phyloP scores from a whole-genome alignment of 2,797 vertebrate genomes.

The Sebastes diploproa region DNA sequence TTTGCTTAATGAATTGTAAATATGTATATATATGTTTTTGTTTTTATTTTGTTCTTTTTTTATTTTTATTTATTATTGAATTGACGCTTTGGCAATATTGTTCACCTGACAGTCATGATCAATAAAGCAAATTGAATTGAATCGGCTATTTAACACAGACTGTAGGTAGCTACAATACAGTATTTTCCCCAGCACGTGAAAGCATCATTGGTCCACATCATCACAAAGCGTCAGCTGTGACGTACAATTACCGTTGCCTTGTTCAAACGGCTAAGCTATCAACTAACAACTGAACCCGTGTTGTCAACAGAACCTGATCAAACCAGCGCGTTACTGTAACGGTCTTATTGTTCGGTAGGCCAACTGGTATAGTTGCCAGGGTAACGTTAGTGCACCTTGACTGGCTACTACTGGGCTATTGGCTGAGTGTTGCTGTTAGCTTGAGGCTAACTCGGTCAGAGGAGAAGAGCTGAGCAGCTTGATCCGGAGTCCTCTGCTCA shows the following conservation, averaged over 20 bases:
- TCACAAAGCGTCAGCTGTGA: conserved; percentile 4
- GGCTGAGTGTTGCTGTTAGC: neutral
- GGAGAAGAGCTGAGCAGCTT: neutral
- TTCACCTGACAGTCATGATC: too few species aligned
- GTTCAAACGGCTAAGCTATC: neutral
- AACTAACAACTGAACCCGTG: neutral
- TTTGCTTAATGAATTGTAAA: too few species aligned
- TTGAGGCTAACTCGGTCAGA: neutral
- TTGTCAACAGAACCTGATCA: too few species aligned
- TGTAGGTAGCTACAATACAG: rapidly evolving
- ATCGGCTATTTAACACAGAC: neutral
- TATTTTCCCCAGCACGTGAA: neutral
- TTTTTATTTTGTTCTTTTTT: too few species aligned
- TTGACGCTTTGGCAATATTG: too few species aligned
- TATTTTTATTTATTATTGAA: too few species aligned
- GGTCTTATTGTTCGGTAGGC: too few species aligned
- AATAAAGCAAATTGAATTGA: too few species aligned
- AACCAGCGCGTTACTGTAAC: neutral
- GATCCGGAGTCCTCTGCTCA: neutral
- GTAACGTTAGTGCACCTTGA: too few species aligned
- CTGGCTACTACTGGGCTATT: too few species aligned
- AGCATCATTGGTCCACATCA: neutral
- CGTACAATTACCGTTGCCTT: neutral
- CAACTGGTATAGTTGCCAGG: neutral
- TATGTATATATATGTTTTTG: too few species aligned